Percentiles rank a stretch among this genome's conserved stretches.
phyloP scores from a whole-genome alignment of 2,888 invertebrate species.

The Eupithecia subfuscata region DNA sequence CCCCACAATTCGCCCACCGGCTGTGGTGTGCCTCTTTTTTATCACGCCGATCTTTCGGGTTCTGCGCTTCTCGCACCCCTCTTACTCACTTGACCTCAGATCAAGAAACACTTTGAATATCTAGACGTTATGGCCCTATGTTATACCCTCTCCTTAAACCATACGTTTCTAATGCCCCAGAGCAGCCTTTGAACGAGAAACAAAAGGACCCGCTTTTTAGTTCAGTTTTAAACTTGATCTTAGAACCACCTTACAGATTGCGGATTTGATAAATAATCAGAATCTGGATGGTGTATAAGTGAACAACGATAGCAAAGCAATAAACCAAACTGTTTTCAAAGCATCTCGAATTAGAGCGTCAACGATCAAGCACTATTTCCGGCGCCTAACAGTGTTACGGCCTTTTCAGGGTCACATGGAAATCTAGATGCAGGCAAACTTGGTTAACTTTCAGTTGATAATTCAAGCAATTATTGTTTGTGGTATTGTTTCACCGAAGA shows the following conservation, averaged over 20 bases:
- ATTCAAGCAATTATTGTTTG: background rate
- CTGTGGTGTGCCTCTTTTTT: background rate
- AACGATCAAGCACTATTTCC: conserved; percentile 19
- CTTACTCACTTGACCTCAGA: no score
- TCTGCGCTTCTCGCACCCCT: no score
- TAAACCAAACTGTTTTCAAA: conserved; percentile 15
- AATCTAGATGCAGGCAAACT: background rate
- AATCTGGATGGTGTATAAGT: background rate
- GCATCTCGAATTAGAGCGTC: conserved; percentile 5
- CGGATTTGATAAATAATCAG: background rate
- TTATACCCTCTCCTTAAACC: background rate
- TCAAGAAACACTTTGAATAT: background rate
- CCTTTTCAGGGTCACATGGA: conserved; percentile 12
- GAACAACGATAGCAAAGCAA: conserved; percentile 8
- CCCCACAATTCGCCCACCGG: background rate
- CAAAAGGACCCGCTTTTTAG: background rate
- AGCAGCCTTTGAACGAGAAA: background rate
- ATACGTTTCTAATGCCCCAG: background rate
- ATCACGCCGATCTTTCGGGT: no score
- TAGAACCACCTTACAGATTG: background rate
- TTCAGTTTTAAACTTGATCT: background rate
- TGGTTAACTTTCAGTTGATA: background rate
- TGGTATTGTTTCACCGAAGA: background rate
- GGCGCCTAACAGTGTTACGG: background rate
- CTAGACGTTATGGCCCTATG: background rate